Percentiles rank a stretch among this genome's conserved stretches.
Evolutionary conservation across 2,113 vertebrate genomes (phyloP).

Genomic region (Gobius niger): DNA sequence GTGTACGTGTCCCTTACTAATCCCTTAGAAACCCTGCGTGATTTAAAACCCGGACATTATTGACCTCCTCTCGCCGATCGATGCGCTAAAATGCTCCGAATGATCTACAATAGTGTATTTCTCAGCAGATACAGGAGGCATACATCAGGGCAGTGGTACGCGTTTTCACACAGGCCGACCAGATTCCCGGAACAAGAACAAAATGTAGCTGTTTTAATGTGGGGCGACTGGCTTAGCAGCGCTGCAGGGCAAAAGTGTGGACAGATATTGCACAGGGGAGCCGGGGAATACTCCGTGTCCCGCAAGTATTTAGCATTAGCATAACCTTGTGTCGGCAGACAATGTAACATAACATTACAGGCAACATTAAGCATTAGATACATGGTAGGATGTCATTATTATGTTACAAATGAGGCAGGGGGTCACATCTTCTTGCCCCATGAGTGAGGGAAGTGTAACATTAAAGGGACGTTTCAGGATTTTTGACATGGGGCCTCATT

Average conservation of each 20-base stretch:
- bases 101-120: slow-evolving; percentile 46
- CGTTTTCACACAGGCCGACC: background rate
- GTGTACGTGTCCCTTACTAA: slow-evolving; percentile 42
- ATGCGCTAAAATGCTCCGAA: slow-evolving; percentile 56
- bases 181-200: background rate
- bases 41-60: slow-evolving; percentile 57
- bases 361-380: background rate
- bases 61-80: slow-evolving; percentile 52
- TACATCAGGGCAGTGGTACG: background rate
- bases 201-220: slow-evolving; percentile 12
- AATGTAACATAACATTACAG: background rate
- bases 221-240: slow-evolving; percentile 37
- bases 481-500: too few species aligned
- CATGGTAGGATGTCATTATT: background rate
- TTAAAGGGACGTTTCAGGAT: too few species aligned
- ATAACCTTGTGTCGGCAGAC: background rate
- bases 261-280: background rate
- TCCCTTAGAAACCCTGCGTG: slow-evolving; percentile 16
- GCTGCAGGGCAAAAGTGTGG: slow-evolving; percentile 24
- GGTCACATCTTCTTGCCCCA: too few species aligned
- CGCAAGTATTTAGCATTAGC: slow-evolving; percentile 6
- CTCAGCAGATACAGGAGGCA: slow-evolving; percentile 19
- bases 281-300: background rate
- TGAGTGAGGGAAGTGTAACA: too few species aligned
- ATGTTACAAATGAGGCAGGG: background rate